Evolutionary conservation across 2,113 vertebrate species (phyloP), one percentile per base, ranked within the genome.

Genomic region (Anthoscopus minutus): DNA sequence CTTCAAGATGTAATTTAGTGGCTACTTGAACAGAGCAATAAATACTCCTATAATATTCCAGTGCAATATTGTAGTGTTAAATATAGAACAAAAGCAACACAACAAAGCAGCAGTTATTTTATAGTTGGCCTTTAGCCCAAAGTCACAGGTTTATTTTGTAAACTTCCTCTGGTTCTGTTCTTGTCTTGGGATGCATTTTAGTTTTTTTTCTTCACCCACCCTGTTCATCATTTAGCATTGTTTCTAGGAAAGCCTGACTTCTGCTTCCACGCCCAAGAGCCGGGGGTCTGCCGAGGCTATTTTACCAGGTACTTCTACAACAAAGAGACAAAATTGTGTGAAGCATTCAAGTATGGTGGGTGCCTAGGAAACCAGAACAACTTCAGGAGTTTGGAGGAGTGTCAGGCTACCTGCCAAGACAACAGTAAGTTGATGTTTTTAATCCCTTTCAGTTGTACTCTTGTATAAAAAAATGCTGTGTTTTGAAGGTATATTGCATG

Each of bases 281-380:
- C 98, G 6, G 99, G 99, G 74, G 97, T 98, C 57, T 99, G 99
- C 79, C 97, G 99, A 77, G 99, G 98, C 2, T 96, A 98, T n/a
- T 72, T 99, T 44, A 93, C 84, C 5, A 98, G 99, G 35, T 99
- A 98, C 96, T 98, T 98, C 96, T 99, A 98, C 86, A 98, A 98
- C 95, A 97, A 88, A 78, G 64, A 70, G 6, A 96, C 91, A 62
- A 96, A 98, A 70, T 44, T 93, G 48, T 99, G 99, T 95, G 98
- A 97, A 70, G 38, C n/a, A 4, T 99, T 99, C 97, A 97, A 86
- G 67, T 99, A 99, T 8, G 99, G 99, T 10, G 99, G 99, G 40
- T 99, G 99, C 94, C 98, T 99, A 5, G 99, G 99, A 81, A 99
- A 99, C 71, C 97, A 96, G 82, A 99, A 99, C 97, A 99, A 99